Conservation (phyloP, 2,797 vertebrate species). For the Euthynnus affinis region DNA sequence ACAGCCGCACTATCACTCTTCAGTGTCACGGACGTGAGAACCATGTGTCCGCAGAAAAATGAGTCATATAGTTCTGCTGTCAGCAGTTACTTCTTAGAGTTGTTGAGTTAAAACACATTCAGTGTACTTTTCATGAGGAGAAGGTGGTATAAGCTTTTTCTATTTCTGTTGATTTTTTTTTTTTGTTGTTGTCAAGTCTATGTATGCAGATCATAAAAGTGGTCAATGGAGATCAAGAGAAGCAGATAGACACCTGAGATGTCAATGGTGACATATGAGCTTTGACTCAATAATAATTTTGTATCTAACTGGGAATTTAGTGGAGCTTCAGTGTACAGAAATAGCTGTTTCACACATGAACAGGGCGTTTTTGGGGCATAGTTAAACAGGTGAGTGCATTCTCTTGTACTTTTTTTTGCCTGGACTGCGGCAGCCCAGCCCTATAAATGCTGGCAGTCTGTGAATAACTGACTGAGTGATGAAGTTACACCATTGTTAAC, state of each 20-base stretch:
- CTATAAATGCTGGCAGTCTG: too few relatives aligned
- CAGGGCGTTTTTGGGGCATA: background rate
- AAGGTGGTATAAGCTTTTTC: too few relatives aligned
- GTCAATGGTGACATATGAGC: conserved; percentile 6
- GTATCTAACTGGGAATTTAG: background rate
- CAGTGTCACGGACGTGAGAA: background rate
- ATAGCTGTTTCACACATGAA: background rate
- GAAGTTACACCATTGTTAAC: too few relatives aligned
- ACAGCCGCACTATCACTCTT: conserved; percentile 33
- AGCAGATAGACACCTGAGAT: background rate
- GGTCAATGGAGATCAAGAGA: background rate
- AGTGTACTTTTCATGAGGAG: too few relatives aligned
- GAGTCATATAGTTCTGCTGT: background rate
- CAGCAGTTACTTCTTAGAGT: background rate
- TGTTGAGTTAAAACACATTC: background rate
- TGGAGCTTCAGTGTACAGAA: background rate
- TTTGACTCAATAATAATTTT: background rate
- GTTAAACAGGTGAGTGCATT: background rate
- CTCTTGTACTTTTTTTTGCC: background rate
- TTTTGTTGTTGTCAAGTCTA: background rate
- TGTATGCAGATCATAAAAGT: background rate
- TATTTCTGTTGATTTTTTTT: too few relatives aligned
- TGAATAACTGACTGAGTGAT: too few relatives aligned
- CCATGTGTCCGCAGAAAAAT: conserved; percentile 9
- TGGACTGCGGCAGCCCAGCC: too few relatives aligned